These are phyloP conservation scores for Antheraea assamensis DNA, from an alignment of 2,888 invertebrate species.

Conservation along the genomic window DNA sequence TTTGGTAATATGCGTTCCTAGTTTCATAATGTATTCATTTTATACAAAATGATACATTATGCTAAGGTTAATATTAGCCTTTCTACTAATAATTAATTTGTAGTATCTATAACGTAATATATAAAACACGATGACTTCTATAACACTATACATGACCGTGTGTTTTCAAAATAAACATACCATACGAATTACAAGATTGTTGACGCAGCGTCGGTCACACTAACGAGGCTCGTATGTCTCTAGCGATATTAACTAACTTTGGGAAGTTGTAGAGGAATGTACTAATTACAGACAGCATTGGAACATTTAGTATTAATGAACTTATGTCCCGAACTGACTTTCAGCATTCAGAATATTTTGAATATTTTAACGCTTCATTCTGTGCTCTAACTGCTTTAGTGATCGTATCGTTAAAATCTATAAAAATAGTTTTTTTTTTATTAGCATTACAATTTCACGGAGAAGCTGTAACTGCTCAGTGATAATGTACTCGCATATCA, in stretches of 20 bases:
- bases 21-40: no score
- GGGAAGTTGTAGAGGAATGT: constrained; percentile 1
- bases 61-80: no score
- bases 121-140: background rate
- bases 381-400: background rate
- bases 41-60: no score
- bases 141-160: constrained; percentile 18
- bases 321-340: background rate
- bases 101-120: background rate
- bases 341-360: background rate
- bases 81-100: no score
- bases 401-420: no score
- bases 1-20: no score
- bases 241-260: constrained; percentile 44
- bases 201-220: constrained; percentile 31
- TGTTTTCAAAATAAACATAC: constrained; percentile 22
- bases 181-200: constrained; percentile 30
- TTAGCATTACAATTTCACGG: no score
- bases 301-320: background rate
- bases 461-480: no score
- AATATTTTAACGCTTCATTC: background rate
- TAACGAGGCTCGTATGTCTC: constrained; percentile 42
- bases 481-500: no score
- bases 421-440: no score
- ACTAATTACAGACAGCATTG: background rate